phyloP scores from a whole-genome alignment of 2,797 vertebrate genomes.

The Odontamblyopus rebecca region DNA sequence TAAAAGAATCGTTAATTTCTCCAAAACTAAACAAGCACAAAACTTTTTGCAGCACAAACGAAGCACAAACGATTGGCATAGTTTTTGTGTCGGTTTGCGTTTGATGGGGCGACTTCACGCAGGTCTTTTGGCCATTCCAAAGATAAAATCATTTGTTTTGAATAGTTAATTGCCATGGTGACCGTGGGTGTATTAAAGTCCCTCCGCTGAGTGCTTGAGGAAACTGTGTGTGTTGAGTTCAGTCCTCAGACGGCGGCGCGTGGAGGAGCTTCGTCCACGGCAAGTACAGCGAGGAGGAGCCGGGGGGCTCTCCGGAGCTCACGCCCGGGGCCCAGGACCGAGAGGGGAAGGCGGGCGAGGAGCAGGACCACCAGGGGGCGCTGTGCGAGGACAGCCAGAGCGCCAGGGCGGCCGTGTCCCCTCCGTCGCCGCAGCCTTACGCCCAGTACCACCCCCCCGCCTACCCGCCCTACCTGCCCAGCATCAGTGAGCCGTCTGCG shows the following conservation, averaged over 20 bases:
- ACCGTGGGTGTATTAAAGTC: neutral
- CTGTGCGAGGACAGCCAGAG: constrained; percentile 87
- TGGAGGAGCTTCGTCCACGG: constrained; percentile 92
- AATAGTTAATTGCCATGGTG: too few relatives aligned
- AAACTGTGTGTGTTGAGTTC: constrained; percentile 73
- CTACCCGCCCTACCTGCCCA: constrained; percentile 82
- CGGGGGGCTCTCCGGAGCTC: constrained; percentile 86
- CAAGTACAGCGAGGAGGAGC: constrained; percentile 90
- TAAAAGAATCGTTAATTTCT: too few relatives aligned
- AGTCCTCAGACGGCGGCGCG: constrained; percentile 91
- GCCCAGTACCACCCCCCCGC: constrained; percentile 95
- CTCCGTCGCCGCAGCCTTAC: constrained; percentile 93
- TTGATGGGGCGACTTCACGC: too few relatives aligned
- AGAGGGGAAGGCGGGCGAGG: constrained; percentile 23
- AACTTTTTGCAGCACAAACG: too few relatives aligned
- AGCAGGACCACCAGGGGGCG: constrained; percentile 84
- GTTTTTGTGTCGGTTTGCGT: too few relatives aligned
- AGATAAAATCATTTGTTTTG: too few relatives aligned
- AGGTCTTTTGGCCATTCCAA: too few relatives aligned
- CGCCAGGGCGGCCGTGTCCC: constrained; percentile 86
- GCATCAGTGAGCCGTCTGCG: constrained; percentile 91
- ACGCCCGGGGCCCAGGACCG: neutral
- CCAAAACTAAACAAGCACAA: too few relatives aligned
- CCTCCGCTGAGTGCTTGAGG: constrained; percentile 31
- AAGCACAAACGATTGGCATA: too few relatives aligned